These are phyloP conservation scores for Urechis unicinctus DNA, from an alignment of 2,888 invertebrate genomes.

Conservation along the genomic window DNA sequence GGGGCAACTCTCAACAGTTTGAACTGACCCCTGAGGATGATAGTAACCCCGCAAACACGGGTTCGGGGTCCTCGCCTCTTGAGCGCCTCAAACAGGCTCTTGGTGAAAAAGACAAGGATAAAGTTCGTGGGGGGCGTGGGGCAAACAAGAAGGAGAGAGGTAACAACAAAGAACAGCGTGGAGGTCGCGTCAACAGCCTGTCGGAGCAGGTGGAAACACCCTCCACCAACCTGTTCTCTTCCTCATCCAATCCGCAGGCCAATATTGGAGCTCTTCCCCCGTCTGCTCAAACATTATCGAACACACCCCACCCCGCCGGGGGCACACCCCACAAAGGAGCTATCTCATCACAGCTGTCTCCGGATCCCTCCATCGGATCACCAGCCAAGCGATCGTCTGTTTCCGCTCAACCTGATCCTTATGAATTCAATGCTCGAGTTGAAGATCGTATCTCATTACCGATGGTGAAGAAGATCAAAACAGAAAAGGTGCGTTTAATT, in stretches of 20 bases:
- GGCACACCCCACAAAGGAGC: not conserved
- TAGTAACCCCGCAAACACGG: not conserved
- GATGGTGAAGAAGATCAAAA: constrained; percentile 14
- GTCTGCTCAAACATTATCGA: not conserved
- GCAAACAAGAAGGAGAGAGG: too few species aligned
- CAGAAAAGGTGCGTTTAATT: constrained; percentile 9
- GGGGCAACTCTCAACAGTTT: too few species aligned
- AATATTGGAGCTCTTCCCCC: too few species aligned
- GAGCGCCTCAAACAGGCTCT: constrained; percentile 24
- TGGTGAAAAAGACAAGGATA: constrained; percentile 22
- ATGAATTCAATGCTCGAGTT: constrained; percentile 15
- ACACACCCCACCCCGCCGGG: not conserved
- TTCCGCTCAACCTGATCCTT: constrained; percentile 13
- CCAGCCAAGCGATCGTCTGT: constrained; percentile 13
- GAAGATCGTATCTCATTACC: constrained; percentile 11
- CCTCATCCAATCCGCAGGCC: too few species aligned
- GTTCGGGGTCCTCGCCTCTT: not conserved
- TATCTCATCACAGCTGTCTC: too few species aligned
- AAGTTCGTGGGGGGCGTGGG: too few species aligned
- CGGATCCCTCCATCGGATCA: too few species aligned
- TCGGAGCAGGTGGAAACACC: too few species aligned
- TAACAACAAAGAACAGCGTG: too few species aligned
- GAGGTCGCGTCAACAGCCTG: too few species aligned
- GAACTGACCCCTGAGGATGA: not conserved
- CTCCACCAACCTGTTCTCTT: too few species aligned